Percentiles rank a stretch among this genome's conserved stretches.
These are phyloP conservation scores for Chrosomus eos DNA, from an alignment of 2,797 vertebrate species.

Conservation along the genomic window DNA sequence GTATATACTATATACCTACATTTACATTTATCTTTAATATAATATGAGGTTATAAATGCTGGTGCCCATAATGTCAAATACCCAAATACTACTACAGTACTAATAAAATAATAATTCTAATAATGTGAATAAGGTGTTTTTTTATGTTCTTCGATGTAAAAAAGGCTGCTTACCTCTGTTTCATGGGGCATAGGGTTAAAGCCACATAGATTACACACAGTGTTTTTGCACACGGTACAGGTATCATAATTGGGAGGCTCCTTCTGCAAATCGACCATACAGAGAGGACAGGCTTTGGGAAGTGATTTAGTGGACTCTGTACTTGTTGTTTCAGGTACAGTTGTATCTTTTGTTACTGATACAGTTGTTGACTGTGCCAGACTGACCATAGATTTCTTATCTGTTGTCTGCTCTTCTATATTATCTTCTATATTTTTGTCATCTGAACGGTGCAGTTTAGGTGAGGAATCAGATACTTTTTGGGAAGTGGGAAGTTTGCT, in stretches of 20 bases:
- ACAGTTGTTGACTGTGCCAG: conserved; percentile 60
- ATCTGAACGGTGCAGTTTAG: background rate
- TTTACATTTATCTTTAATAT: background rate
- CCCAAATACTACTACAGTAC: background rate
- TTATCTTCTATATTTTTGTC: conserved; percentile 20
- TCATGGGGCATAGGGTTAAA: conserved; percentile 91
- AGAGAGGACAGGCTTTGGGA: conserved; percentile 83
- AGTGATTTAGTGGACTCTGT: conserved; percentile 60
- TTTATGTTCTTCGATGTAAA: conserved; percentile 6
- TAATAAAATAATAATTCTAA: background rate
- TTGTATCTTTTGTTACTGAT: conserved; percentile 66
- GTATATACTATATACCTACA: background rate
- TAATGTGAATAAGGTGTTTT: background rate
- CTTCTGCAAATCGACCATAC: conserved; percentile 85
- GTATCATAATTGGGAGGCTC: conserved; percentile 87
- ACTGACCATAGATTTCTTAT: conserved; percentile 55
- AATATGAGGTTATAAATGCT: background rate
- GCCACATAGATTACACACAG: conserved; percentile 95
- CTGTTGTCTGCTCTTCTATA: conserved; percentile 48
- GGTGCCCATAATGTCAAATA: background rate
- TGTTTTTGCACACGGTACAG: conserved; percentile 91
- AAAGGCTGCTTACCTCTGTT: conserved; percentile 80
- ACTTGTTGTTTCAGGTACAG: conserved; percentile 50
- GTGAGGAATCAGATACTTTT: conserved; percentile 1
- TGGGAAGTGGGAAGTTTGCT: background rate